phyloP scores from a whole-genome alignment of 2,797 vertebrate genomes.

The Scyliorhinus canicula region DNA sequence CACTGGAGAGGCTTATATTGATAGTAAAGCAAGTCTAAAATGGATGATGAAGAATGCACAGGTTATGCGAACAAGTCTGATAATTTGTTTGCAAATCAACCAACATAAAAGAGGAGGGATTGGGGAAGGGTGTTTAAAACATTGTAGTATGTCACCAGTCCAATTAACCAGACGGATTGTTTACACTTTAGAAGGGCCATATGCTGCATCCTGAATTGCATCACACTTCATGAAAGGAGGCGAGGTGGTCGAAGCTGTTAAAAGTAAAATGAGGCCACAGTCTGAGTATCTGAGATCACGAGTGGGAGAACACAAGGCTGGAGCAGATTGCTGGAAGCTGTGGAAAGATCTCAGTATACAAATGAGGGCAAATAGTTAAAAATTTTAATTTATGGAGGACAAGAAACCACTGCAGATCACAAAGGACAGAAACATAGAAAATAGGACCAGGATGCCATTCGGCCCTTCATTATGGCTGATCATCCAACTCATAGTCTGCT shows the following conservation, averaged over 20 bases:
- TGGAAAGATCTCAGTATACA: background rate
- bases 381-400: background rate
- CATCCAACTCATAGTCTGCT: too few species aligned
- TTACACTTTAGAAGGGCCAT: background rate
- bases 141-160: background rate
- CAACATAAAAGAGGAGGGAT: background rate
- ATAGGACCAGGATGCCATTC: too few species aligned
- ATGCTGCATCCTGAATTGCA: background rate
- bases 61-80: background rate
- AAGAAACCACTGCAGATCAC: background rate
- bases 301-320: background rate
- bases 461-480: too few species aligned
- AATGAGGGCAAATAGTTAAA: background rate
- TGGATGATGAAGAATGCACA: background rate
- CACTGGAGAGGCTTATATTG: background rate
- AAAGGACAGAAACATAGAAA: too few species aligned
- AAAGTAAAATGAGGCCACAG: background rate
- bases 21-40: background rate
- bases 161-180: background rate
- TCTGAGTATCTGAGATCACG: background rate
- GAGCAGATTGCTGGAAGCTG: background rate
- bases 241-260: background rate
- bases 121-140: background rate
- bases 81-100: background rate
- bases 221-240: background rate